These are phyloP conservation scores for Antennarius striatus DNA, from an alignment of 2,113 vertebrate genomes.

Conservation along the genomic window DNA sequence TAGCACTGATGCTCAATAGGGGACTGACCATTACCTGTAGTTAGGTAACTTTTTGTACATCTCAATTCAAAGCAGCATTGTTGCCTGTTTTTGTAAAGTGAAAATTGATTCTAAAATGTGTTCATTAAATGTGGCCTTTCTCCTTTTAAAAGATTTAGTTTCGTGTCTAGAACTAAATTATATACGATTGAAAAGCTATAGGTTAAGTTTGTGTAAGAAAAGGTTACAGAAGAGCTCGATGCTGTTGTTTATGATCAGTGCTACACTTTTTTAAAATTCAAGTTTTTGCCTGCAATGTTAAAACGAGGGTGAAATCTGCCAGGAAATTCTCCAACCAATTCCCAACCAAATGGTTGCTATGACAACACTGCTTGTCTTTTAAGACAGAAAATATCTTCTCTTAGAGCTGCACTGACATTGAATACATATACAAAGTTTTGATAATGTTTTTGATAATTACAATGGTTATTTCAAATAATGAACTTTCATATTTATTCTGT, in stretches of 20 bases:
- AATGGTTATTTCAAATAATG: background rate
- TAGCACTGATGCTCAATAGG: background rate
- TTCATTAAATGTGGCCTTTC: constrained; percentile 30
- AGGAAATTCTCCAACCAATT: constrained; percentile 30
- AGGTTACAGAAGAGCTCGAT: constrained; percentile 24
- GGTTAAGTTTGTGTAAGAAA: constrained; percentile 7
- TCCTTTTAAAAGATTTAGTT: constrained; percentile 38
- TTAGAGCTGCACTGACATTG: background rate
- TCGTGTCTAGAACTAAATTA: constrained; percentile 8
- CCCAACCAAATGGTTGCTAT: constrained; percentile 33
- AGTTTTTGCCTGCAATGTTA: constrained; percentile 20
- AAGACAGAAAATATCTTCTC: background rate
- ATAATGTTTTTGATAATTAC: background rate
- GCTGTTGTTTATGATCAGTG: constrained; percentile 37
- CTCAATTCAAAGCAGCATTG: constrained; percentile 1
- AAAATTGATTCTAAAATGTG: constrained; percentile 34
- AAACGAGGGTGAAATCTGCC: constrained; percentile 32
- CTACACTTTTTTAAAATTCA: constrained; percentile 53
- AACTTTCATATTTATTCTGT: background rate
- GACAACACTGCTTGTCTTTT: constrained; percentile 21
- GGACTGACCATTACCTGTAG: background rate
- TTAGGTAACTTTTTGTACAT: background rate
- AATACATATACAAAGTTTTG: background rate
- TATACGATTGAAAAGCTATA: constrained; percentile 43
- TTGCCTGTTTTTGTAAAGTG: constrained; percentile 8